A percentile compares a stretch with the other conserved stretches of the same genome.
phyloP scores from a whole-genome alignment of 2,113 vertebrate species.

The Murina feae region DNA sequence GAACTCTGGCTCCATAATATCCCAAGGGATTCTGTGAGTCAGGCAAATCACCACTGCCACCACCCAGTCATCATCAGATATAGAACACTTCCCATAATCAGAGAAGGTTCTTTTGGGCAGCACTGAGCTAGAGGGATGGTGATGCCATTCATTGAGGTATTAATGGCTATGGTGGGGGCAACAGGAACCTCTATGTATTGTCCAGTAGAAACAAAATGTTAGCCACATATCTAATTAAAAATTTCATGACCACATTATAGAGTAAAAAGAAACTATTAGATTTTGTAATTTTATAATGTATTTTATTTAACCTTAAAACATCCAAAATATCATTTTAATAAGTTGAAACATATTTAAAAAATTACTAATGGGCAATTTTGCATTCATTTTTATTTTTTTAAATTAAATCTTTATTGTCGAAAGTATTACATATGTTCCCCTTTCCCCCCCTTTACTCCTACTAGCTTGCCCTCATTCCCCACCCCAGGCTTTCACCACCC shows the following conservation, averaged over 20 bases:
- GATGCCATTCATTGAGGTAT: background rate
- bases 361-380: no score
- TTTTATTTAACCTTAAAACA: background rate
- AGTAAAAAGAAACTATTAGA: background rate
- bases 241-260: background rate
- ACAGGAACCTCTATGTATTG: background rate
- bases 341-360: no score
- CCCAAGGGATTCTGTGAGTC: slow-evolving; percentile 8
- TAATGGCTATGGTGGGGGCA: background rate
- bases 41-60: background rate
- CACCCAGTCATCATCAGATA: background rate
- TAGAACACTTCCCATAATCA: background rate
- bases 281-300: background rate
- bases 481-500: no score
- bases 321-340: background rate
- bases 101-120: background rate
- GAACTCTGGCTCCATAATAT: background rate
- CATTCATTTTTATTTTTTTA: no score
- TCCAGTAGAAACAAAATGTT: background rate
- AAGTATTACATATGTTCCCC: no score
- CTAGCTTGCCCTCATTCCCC: no score
- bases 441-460: no score
- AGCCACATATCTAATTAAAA: background rate
- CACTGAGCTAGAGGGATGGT: background rate
- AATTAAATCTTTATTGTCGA: no score